phyloP scores from a whole-genome alignment of 2,888 invertebrate species.

The Dryococelus australis region DNA sequence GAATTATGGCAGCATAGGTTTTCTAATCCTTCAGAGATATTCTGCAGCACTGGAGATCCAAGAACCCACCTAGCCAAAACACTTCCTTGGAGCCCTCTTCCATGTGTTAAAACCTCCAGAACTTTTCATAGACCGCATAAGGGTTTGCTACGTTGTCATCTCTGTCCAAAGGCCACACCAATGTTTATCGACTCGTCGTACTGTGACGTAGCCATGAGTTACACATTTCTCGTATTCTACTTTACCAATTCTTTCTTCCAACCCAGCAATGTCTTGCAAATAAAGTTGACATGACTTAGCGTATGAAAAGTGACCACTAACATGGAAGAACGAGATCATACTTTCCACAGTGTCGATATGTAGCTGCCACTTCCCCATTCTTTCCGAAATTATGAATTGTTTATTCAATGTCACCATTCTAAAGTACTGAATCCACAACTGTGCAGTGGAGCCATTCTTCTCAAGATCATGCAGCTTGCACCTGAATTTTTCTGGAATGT shows the following conservation, averaged over 20 bases:
- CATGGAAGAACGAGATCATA: background rate
- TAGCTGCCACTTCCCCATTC: background rate
- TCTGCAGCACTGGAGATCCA: background rate
- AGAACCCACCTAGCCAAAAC: background rate
- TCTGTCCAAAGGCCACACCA: slow-evolving; percentile 23
- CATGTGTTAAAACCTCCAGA: no score
- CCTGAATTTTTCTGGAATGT: background rate
- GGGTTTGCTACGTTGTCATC: slow-evolving; percentile 25
- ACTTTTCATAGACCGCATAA: no score
- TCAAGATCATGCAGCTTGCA: background rate
- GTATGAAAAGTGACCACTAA: background rate
- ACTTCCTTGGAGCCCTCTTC: slow-evolving; percentile 20
- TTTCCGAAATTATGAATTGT: background rate
- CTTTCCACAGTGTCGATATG: background rate
- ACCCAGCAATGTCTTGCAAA: background rate
- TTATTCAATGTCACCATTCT: background rate
- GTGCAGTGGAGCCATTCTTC: background rate
- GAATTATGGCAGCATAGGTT: background rate
- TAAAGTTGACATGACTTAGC: background rate
- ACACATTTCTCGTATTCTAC: background rate
- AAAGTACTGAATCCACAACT: background rate
- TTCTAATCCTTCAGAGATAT: slow-evolving; percentile 19
- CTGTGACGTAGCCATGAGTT: background rate
- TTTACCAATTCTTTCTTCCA: background rate
- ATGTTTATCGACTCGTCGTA: slow-evolving; percentile 4